phyloP scores from a whole-genome alignment of 2,113 vertebrate species.

The Hypocryptadius cinnamomeus region DNA sequence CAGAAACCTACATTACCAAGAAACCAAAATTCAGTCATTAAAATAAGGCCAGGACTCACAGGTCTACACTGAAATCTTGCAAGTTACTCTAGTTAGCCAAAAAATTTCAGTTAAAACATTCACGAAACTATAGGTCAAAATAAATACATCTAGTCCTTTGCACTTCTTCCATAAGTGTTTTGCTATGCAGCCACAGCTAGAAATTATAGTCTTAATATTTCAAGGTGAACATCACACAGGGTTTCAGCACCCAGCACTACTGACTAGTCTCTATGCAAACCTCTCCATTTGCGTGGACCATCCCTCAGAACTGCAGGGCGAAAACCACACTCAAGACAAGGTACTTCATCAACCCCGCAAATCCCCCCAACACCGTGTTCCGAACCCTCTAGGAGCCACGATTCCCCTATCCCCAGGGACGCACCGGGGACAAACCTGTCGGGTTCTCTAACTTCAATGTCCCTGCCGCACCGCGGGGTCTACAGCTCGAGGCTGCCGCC shows the following conservation, averaged over 20 bases:
- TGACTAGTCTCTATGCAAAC: neutral
- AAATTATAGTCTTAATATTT: neutral
- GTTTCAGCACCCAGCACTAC: neutral
- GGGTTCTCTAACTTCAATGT: neutral
- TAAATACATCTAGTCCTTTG: neutral
- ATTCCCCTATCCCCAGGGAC: neutral
- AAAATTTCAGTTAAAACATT: neutral
- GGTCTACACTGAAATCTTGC: neutral
- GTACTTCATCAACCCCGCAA: neutral
- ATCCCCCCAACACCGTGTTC: fast-evolving
- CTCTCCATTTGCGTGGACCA: neutral
- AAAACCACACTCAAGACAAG: neutral
- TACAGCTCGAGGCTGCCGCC: neutral
- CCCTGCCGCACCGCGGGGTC: neutral
- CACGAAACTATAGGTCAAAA: neutral
- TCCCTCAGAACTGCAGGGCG: neutral
- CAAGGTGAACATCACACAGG: neutral
- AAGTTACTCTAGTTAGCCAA: neutral
- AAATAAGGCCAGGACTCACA: neutral
- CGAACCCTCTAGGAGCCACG: neutral
- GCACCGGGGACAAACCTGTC: neutral
- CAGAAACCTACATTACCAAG: neutral
- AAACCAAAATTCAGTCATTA: neutral
- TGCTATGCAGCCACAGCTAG: neutral
- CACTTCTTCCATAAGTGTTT: neutral